Percentiles rank a stretch among this genome's conserved stretches.
phyloP scores from a whole-genome alignment of 2,888 invertebrate species.

The Drosophila testacea region DNA sequence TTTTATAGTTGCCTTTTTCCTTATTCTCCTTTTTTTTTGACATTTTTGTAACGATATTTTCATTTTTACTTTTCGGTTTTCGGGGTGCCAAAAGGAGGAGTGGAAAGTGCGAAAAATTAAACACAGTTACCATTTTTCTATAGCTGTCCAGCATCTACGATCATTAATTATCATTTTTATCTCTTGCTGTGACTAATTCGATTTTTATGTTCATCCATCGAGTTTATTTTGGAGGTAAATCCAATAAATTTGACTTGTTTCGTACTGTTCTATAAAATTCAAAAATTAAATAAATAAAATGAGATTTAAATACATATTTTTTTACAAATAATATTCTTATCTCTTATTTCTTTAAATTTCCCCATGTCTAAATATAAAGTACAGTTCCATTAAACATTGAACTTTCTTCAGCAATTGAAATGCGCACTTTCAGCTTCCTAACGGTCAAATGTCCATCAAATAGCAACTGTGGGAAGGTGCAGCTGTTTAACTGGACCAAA shows the following conservation, averaged over 20 bases:
- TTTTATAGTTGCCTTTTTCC: conserved; percentile 32
- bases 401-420: not conserved
- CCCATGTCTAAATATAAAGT: not conserved
- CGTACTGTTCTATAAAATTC: not conserved
- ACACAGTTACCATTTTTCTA: conserved; percentile 34
- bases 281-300: not conserved
- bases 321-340: not conserved
- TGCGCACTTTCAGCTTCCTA: conserved; percentile 31
- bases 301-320: not conserved
- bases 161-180: conserved; percentile 79
- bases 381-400: not conserved
- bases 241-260: conserved; percentile 5
- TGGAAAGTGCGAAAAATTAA: conserved; percentile 49
- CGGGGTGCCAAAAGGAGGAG: conserved; percentile 19
- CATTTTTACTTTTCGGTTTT: conserved; percentile 27
- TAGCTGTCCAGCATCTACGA: conserved; percentile 37
- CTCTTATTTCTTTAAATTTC: not conserved
- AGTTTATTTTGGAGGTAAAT: conserved; percentile 7
- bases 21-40: conserved; percentile 31
- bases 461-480: not conserved
- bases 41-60: conserved; percentile 62
- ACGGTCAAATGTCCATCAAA: conserved; percentile 78
- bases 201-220: conserved; percentile 73
- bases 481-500: conserved; percentile 64
- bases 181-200: conserved; percentile 80